Evolutionary conservation across 1,140 invertebrate species (phyloP).

Genomic region (Camponotus vicinus): DNA sequence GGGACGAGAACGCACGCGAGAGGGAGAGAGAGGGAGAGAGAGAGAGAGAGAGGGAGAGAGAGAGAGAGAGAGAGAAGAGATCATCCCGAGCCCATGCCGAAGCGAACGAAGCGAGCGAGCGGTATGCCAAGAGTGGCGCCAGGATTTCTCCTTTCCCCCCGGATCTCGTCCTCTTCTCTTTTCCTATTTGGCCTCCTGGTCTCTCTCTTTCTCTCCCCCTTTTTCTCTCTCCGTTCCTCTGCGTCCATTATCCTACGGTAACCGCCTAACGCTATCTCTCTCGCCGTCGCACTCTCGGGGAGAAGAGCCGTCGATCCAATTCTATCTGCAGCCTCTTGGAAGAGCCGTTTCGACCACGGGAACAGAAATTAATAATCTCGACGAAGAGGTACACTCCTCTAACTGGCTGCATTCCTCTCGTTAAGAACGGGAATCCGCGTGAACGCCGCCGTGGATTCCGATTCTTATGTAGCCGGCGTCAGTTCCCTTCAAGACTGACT

Average conservation of each 20-base stretch:
- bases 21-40: constrained; percentile 20
- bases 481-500: constrained; percentile 70
- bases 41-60: constrained; percentile 4
- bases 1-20: constrained; percentile 56
- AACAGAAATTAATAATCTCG: constrained; percentile 83
- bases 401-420: constrained; percentile 72
- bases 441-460: constrained; percentile 71
- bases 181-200: constrained; percentile 49
- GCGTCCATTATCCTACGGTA: constrained; percentile 63
- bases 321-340: constrained; percentile 76
- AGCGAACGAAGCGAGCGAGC: constrained; percentile 65
- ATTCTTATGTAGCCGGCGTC: constrained; percentile 72
- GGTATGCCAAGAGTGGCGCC: constrained; percentile 82
- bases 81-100: constrained; percentile 59
- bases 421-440: constrained; percentile 74
- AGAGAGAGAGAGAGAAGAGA: constrained; percentile 3
- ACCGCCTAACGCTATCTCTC: constrained; percentile 62
- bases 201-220: constrained; percentile 17
- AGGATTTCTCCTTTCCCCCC: constrained; percentile 80
- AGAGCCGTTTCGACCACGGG: constrained; percentile 76
- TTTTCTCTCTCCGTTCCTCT: constrained; percentile 34
- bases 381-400: constrained; percentile 64
- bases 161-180: constrained; percentile 66
- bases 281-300: constrained; percentile 62
- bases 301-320: constrained; percentile 77